Base-by-base conservation (phyloP, 2,888 invertebrate species). In the Cryptocephalus moraei region DNA sequence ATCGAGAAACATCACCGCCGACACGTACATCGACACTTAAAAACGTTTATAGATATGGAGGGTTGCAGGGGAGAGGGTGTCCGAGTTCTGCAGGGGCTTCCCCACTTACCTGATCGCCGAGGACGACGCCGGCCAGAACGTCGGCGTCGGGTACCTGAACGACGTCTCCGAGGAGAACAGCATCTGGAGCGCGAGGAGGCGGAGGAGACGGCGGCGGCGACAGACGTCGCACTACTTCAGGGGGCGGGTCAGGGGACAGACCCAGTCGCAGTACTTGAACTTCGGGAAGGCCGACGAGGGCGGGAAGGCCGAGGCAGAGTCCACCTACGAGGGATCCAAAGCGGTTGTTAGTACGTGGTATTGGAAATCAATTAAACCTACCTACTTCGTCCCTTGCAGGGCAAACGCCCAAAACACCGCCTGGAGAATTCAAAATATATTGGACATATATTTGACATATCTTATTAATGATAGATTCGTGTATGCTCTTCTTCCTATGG, bases 241-340 rank as follows among this genome's bases (percentile, higher is more conserved):
- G 34, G 67, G 75, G 39, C 77, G 79, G 14, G 71, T 77, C 58
- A 72, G 84, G 43, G 88, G 88, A 2, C 90, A 90, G 68, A 88
- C 89, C 0, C 90, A 90, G 65, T 87, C 88, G 2, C 90, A 90
- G 65, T 90, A 88, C 66, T 71, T 90, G 57, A 83, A 82, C 62
- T 79, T 80, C 56, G 84, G 82, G 45, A 75, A 77, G 49, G 54
- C 60, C 8, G 63, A 74, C 52, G 63, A 70, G 47, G 77, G 78
- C 39, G 89, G 89, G 12, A 85, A 82, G 64, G 90, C 90, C 0
- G 88, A 90, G 66, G 89, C 90, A 0, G 84, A 86, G 66, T 86
- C 88, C 4, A 81, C 80, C 14, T 81, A 81, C 39, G 80, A 82
- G 57, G 77, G 81, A 9, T 84, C 85, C 1, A 77, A 79, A 60